phyloP scores from a whole-genome alignment of 35 echinoderm and acorn worm genomes.

The Ophiothrix spiculata region DNA sequence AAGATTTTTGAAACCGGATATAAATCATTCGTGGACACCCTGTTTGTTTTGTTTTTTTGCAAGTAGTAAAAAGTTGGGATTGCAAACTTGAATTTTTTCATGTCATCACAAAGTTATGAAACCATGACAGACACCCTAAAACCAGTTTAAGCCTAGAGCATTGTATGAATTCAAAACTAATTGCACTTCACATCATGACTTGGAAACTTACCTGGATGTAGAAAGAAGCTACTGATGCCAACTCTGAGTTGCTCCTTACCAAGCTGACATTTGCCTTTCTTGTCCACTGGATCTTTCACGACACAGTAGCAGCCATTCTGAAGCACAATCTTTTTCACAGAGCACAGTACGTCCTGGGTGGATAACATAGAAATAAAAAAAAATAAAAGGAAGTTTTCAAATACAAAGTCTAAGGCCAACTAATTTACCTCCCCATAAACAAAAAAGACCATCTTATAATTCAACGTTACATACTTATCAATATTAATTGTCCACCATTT shows the following conservation, averaged over 20 bases:
- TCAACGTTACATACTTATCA: too few species aligned
- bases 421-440: too few species aligned
- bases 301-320: constrained; percentile 85
- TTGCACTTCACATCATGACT: too few species aligned
- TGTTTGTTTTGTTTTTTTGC: background rate
- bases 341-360: constrained; percentile 58
- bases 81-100: background rate
- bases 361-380: too few species aligned
- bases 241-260: constrained; percentile 74
- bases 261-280: constrained; percentile 45
- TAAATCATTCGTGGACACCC: too few species aligned
- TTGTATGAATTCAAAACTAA: too few species aligned
- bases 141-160: too few species aligned
- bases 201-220: constrained; percentile 74
- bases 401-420: too few species aligned
- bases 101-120: background rate
- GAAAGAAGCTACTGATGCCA: constrained; percentile 69
- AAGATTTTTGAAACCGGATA: too few species aligned
- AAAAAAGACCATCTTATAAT: too few species aligned
- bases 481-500: too few species aligned
- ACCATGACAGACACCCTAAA: background rate
- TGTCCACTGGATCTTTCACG: constrained; percentile 71
- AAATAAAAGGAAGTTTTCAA: constrained; percentile 74
- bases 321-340: constrained; percentile 61
- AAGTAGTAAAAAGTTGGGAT: background rate